Base-by-base conservation (phyloP, 2,888 invertebrate genomes). In the Polyommatus iphigenia region DNA sequence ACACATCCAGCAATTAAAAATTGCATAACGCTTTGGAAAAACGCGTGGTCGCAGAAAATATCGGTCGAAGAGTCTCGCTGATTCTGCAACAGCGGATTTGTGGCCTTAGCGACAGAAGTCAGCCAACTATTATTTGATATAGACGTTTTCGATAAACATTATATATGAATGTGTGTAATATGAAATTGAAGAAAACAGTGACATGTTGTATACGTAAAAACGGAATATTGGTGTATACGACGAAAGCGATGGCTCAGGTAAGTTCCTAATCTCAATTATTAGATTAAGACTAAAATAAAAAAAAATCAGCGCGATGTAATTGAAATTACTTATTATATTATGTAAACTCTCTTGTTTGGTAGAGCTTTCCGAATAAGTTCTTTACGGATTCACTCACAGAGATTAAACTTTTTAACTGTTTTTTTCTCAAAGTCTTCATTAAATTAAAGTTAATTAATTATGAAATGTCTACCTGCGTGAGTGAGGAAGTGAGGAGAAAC, bases 141-240 rank as follows among this genome's bases (percentile, higher is more conserved):
- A 86, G 89, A 89, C 89, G 89, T 87, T 83, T 82, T 71, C 59
- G 50, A 59, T 0, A 71, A 83, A 80, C 78, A n/a, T 80, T 78
- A 80, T 85, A 82, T 85, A 84, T 83, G 84, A 81, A 80, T 83
- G 79, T 85, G 84, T 85, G 84, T 85, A 91, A 85, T 81, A 93
- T 93, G 93, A 93, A 92, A 86, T 85, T 93, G 59, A 93, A 92
- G 85, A 92, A 88, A 84, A 91, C 91, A 75, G 90, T 92, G 87
- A 89, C 90, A 81, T 91, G 88, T 82, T 92, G 88, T 82, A 85
- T 92, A 79, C 88, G 86, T 83, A 91, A 93, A 78, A 92, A 93
- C 83, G 87, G 90, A 59, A 87, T 84, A 84, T 89, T 80, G 88
- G 87, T 80, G 91, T 89, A 75, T 83, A 85, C 87, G 4, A 86